Conservation (phyloP, 2,113 vertebrate genomes). For the Antechinus stuartii region DNA sequence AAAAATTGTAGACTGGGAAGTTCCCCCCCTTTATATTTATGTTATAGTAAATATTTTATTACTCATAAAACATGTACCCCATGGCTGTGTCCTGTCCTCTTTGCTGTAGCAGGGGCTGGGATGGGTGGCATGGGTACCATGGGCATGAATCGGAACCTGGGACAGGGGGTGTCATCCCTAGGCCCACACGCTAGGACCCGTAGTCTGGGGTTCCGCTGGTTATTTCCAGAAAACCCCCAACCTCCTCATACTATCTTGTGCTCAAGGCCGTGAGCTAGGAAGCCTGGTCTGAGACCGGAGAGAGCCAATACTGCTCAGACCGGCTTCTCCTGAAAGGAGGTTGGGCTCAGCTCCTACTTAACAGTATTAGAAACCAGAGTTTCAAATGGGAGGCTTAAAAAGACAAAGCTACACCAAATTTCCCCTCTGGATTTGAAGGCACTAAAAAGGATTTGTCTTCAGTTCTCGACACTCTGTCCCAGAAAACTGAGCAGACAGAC, state of each 20-base stretch:
- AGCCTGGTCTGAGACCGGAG: neutral
- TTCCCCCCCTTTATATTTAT: slow-evolving; percentile 99
- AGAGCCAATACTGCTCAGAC: neutral
- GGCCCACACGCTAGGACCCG: neutral
- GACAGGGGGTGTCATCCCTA: neutral
- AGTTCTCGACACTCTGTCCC: neutral
- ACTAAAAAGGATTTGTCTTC: neutral
- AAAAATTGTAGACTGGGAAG: slow-evolving; percentile 97
- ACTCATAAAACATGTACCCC: slow-evolving; percentile 99
- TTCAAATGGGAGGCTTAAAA: neutral
- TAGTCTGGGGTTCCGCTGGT: neutral
- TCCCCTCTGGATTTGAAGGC: neutral
- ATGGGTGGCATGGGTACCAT: neutral
- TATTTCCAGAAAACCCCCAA: neutral
- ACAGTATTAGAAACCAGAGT: neutral
- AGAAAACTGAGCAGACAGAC: neutral
- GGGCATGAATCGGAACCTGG: neutral
- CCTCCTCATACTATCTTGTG: neutral
- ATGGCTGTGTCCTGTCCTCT: slow-evolving; percentile 95
- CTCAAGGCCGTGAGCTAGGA: neutral
- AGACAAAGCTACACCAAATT: neutral
- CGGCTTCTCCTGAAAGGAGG: neutral
- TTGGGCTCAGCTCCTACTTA: neutral
- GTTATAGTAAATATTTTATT: slow-evolving; percentile 99
- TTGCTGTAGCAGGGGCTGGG: slow-evolving; percentile 76